These are phyloP conservation scores for Pogonus chalceus DNA, from an alignment of 1,140 invertebrate genomes.

Conservation along the genomic window DNA sequence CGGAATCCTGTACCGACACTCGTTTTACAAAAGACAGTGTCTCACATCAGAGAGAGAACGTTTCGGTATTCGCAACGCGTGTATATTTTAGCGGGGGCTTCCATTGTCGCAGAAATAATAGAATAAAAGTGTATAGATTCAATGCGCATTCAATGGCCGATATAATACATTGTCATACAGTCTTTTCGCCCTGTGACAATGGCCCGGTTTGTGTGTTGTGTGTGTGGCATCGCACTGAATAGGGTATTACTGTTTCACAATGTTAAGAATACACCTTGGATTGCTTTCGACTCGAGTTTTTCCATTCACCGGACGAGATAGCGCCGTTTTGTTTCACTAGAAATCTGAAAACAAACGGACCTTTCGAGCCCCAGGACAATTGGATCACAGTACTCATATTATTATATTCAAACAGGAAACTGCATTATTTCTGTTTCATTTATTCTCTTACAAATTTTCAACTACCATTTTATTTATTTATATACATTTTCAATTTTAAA, in stretches of 20 bases:
- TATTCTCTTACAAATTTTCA: too few species aligned
- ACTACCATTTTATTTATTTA: too few species aligned
- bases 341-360: too few species aligned
- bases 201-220: constrained; percentile 23
- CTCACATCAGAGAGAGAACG: too few species aligned
- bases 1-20: too few species aligned
- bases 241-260: constrained; percentile 23
- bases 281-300: constrained; percentile 7
- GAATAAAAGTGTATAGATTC: constrained; percentile 34
- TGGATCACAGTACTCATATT: too few species aligned
- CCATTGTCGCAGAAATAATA: constrained; percentile 30
- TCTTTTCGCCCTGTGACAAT: constrained; percentile 31
- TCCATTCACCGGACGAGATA: constrained; percentile 2
- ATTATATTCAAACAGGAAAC: too few species aligned
- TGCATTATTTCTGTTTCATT: too few species aligned
- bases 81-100: constrained; percentile 31
- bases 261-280: constrained; percentile 6
- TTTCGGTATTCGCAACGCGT: constrained; percentile 35
- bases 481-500: too few species aligned
- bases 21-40: too few species aligned
- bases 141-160: constrained; percentile 29
- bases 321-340: neutral
- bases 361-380: too few species aligned
- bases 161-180: constrained; percentile 36
- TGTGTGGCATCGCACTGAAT: constrained; percentile 32